These are phyloP conservation scores for Catamblyrhynchus diadema DNA, from an alignment of 2,797 vertebrate genomes.

Conservation along the genomic window DNA sequence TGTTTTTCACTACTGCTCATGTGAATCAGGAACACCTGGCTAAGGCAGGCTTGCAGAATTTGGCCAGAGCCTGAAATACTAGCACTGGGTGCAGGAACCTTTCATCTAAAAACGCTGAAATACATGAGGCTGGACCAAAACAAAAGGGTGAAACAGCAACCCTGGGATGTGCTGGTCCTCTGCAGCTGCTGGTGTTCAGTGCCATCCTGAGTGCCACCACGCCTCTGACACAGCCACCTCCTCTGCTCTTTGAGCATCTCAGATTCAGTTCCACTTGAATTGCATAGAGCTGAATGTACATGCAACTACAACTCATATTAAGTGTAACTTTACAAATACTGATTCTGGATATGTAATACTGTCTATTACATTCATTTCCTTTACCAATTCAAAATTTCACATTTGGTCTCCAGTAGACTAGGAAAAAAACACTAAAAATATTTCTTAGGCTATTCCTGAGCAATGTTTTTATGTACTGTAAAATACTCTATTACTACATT, in stretches of 20 bases:
- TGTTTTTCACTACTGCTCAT: not conserved
- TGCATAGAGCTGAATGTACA: slow-evolving; percentile 39
- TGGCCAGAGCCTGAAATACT: not conserved
- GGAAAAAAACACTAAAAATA: slow-evolving; percentile 29
- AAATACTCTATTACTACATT: slow-evolving; percentile 30
- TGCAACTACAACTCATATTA: not conserved
- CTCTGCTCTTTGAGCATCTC: not conserved
- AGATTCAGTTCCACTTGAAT: not conserved
- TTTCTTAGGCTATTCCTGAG: slow-evolving; percentile 55
- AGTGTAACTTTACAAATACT: not conserved
- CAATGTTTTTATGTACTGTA: slow-evolving; percentile 35
- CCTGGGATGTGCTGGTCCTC: not conserved
- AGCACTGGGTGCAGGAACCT: not conserved
- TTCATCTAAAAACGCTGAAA: not conserved
- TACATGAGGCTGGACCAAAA: not conserved
- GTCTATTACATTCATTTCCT: not conserved
- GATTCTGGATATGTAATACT: not conserved
- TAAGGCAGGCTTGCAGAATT: not conserved
- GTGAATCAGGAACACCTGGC: not conserved
- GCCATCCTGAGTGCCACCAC: not conserved
- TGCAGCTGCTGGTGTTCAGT: slow-evolving; percentile 35
- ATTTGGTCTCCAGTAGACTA: slow-evolving; percentile 31
- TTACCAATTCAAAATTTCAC: slow-evolving; percentile 5
- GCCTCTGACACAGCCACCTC: not conserved
- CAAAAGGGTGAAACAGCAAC: not conserved